Percentiles rank a stretch among this genome's conserved stretches.
Evolutionary conservation across 2,797 vertebrate genomes (phyloP).

Genomic region (Acestrorhynchus altus): DNA sequence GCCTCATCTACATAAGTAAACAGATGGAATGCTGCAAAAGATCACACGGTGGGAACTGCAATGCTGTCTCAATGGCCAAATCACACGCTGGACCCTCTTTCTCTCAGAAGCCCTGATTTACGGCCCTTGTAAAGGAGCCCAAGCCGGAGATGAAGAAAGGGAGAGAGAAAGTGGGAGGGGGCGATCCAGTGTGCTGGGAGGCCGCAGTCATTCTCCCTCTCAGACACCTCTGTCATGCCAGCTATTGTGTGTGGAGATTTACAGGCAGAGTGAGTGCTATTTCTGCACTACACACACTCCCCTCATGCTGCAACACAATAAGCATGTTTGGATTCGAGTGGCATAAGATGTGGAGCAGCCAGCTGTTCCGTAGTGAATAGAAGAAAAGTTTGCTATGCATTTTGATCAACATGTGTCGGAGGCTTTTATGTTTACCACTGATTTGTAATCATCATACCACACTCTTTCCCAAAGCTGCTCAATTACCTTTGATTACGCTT

Average conservation of each 20-base stretch:
- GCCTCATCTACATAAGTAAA: conserved; percentile 53
- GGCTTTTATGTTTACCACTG: neutral
- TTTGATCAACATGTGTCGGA: neutral
- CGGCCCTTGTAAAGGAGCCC: conserved; percentile 19
- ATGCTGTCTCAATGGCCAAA: conserved; percentile 23
- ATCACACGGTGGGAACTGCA: conserved; percentile 47
- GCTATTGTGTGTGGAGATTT: conserved; percentile 55
- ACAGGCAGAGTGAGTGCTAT: conserved; percentile 35
- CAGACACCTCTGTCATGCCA: conserved; percentile 39
- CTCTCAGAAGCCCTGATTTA: conserved; percentile 48
- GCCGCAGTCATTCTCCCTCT: conserved; percentile 30
- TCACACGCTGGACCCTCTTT: conserved; percentile 13
- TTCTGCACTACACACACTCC: conserved; percentile 32
- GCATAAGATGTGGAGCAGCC: conserved; percentile 24
- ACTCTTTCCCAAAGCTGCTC: no score
- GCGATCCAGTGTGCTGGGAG: conserved; percentile 26
- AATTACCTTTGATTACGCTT: neutral
- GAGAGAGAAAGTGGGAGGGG: conserved; percentile 11
- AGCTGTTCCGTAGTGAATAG: conserved; percentile 31
- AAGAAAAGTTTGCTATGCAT: neutral
- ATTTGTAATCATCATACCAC: neutral
- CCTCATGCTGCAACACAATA: conserved; percentile 26
- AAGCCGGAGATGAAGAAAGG: conserved; percentile 22
- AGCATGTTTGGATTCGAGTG: conserved; percentile 14
- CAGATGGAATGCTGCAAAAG: conserved; percentile 30